phyloP scores from a whole-genome alignment of 2,113 vertebrate species.

The Melospiza melodia region DNA sequence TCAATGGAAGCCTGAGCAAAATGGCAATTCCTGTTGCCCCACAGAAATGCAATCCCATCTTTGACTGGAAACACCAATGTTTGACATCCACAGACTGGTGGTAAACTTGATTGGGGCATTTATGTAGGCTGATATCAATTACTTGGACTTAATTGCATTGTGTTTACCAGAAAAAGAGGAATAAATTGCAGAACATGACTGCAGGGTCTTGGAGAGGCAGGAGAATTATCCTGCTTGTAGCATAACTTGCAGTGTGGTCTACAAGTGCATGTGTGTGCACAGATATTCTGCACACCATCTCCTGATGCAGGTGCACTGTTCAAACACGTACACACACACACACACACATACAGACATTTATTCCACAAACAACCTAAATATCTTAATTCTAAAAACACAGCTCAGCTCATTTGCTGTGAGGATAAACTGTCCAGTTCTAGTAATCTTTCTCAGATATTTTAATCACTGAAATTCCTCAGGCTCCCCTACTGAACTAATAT shows the following conservation, averaged over 20 bases:
- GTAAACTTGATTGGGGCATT: slow-evolving; percentile 18
- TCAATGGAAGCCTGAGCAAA: not conserved
- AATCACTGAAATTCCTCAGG: not conserved
- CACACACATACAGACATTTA: not conserved
- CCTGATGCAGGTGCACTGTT: not conserved
- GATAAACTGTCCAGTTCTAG: not conserved
- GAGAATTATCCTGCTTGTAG: not conserved
- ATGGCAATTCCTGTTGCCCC: not conserved
- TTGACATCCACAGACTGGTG: not conserved
- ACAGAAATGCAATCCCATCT: not conserved
- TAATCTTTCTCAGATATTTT: not conserved
- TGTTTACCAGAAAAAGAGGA: slow-evolving; percentile 19
- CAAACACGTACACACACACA: not conserved
- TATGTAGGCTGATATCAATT: slow-evolving; percentile 16
- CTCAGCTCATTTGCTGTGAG: not conserved
- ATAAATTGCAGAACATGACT: not conserved
- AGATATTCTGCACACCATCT: not conserved
- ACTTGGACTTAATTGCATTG: slow-evolving; percentile 21
- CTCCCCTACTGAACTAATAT: not conserved
- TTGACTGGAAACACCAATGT: not conserved
- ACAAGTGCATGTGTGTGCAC: not conserved
- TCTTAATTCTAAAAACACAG: not conserved
- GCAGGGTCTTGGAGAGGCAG: not conserved
- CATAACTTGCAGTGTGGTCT: not conserved
- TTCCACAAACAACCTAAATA: not conserved